A percentile compares a stretch with the other conserved stretches of the same genome.
phyloP scores from a whole-genome alignment of 2,888 invertebrate genomes.

The Aporophyla lueneburgensis region DNA sequence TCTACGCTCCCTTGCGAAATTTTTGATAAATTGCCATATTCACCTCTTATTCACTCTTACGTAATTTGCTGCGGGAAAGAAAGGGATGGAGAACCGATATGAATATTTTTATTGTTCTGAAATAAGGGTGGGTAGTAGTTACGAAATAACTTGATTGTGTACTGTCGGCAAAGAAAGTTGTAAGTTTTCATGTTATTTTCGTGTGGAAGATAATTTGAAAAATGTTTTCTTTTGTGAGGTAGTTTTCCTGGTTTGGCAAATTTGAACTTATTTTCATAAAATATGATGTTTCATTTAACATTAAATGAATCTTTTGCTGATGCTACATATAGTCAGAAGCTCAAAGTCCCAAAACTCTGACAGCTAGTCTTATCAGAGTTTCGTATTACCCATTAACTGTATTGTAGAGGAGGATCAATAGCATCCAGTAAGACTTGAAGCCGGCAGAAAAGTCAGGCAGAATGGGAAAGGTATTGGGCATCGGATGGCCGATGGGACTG shows the following conservation, averaged over 20 bases:
- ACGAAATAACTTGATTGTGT: slow-evolving; percentile 66
- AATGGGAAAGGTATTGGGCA: not conserved
- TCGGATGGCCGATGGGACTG: too few species aligned
- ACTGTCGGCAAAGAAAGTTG: slow-evolving; percentile 31
- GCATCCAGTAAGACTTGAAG: not conserved
- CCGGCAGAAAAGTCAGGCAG: too few species aligned
- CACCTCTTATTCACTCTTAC: slow-evolving; percentile 47
- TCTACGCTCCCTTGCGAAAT: slow-evolving; percentile 59
- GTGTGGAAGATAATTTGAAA: not conserved
- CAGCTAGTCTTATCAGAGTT: not conserved
- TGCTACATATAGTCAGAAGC: not conserved
- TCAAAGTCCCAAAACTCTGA: not conserved
- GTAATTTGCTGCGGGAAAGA: slow-evolving; percentile 26
- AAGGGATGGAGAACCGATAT: slow-evolving; percentile 58
- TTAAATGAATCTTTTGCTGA: not conserved
- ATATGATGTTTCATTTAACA: not conserved
- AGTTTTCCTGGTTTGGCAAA: not conserved
- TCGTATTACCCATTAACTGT: not conserved
- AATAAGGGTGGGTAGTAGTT: slow-evolving; percentile 66
- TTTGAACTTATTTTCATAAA: not conserved
- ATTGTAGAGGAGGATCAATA: not conserved
- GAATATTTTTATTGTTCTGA: slow-evolving; percentile 73
- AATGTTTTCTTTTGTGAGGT: not conserved
- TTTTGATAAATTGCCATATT: slow-evolving; percentile 70
- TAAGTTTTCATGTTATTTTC: not conserved